Base-by-base conservation (phyloP, 2,888 invertebrate genomes). In the Gastracanthus pulcherrimus region DNA sequence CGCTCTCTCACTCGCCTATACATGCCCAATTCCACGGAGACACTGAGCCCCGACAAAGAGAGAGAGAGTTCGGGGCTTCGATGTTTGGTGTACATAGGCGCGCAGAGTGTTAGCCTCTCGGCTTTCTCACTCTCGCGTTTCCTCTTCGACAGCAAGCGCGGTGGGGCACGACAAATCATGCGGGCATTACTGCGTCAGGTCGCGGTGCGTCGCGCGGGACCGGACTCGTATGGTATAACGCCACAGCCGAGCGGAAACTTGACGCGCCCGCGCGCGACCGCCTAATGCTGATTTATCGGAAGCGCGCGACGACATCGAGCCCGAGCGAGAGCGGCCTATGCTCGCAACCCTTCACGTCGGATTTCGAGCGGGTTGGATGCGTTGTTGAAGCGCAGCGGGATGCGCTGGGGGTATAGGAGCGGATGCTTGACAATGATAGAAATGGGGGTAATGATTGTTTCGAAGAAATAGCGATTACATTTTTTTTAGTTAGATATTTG, bases 121-220 rank as follows among this genome's bases (percentile, higher is more conserved):
- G 83, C 85, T 84, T 82, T 66, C 82, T 74, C 80, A 82, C 85
- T 86, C 84, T n/a, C n/a, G 85, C 38, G 38, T 13, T 7, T 7
- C 38, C 84, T 86, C 81, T 69, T 76, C 79, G 66, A 77, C 31
- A 62, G 34, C n/a, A n/a, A 34, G 26, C 69, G 62, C 76, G 51
- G 88, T 90, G n/a, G n/a, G n/a, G n/a, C n/a, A n/a, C n/a, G n/a
- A 91, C 91, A 91, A 91, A 91, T 91, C 91, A 91, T 91, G 89
- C 87, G 84, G 91, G 91, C 87, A 90, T 91, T 91, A 91, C 87
- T 84, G 87, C 89, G 91, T 91, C 91, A 90, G 87, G 87, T 71
- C 81, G 71, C 71, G 48, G 16, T 13, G 11, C 51, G n/a, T n/a
- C n/a, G 55, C 41, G 41, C 34, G 26, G 26, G 45, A 45, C 45